Evolutionary conservation across 2,888 invertebrate genomes (phyloP), one percentile per base, ranked within the genome.

Genomic region (Lepidocyrtinus sp.): DNA sequence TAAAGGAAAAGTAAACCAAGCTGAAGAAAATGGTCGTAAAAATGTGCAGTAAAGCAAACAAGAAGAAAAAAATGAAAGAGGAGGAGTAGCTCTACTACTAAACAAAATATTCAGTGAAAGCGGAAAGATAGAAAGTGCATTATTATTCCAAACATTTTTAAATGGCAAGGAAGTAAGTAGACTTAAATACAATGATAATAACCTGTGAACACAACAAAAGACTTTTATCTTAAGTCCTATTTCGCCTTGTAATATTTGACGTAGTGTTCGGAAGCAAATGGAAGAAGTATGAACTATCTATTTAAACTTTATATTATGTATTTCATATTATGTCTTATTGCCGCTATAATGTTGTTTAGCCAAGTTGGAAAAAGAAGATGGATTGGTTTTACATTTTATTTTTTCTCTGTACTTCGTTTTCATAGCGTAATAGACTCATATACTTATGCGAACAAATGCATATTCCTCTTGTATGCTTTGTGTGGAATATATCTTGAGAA

Each of bases 11-110:
- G 72, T 63, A 81, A 81, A 55, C 75, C 75, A 81, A 76, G 75
- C 81, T 76, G 81, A 81, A 81, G 75, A 81, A 81, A 76, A 76
- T 75, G 81, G 55, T 67, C 81, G 76, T 81, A 81, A 80, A 81
- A 77, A 75, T 74, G 65, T 55, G 74, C 75, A 50, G 24, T 69
- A 68, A 75, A 75, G 75, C 61, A 75, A 75, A 67, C n/a, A 65
- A 65, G 27, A 46, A 19, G 24, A 59, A 12, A 17, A 59, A 22
- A 15, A 55, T 22, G 69, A n/a, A 21, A 50, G 59, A 50, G 50
- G 69, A 70, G 21, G 50, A 70, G 24, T 19, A 26, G 50, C 50
- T 50, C n/a, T n/a, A n/a, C 17, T 50, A 17, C 50, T 50, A 50
- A 50, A 50, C 5, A 36, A 36, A 36, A 36, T 50, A 50, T 50